These are phyloP conservation scores for Prolemur simus DNA, from an alignment of 2,113 vertebrate species.

Conservation along the genomic window DNA sequence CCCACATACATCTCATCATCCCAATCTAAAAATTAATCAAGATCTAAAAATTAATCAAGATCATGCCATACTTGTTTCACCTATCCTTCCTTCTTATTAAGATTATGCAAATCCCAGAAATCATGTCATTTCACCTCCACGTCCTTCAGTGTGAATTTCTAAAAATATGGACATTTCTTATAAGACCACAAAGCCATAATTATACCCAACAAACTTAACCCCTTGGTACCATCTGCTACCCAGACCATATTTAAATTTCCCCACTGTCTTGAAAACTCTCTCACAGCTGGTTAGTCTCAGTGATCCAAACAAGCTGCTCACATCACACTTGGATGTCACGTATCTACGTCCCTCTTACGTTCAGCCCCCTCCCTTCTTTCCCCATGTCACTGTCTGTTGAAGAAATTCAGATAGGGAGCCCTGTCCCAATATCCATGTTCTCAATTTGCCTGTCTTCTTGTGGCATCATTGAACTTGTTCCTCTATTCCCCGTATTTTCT, in stretches of 20 bases:
- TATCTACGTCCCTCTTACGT: not conserved
- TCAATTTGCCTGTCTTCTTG: not conserved
- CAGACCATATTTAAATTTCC: not conserved
- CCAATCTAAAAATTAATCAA: not conserved
- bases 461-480: conserved; percentile 9
- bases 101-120: conserved; percentile 4
- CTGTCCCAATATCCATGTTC: not conserved
- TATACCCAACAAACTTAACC: not conserved
- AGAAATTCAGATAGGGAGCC: not conserved
- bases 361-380: not conserved
- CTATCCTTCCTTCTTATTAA: not conserved
- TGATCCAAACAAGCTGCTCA: not conserved
- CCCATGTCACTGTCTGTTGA: not conserved
- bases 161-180: conserved; percentile 20
- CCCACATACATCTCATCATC: not conserved
- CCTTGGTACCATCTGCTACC: not conserved
- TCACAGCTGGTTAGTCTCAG: not conserved
- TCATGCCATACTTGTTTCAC: not conserved
- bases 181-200: not conserved
- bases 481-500: not conserved
- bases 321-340: not conserved
- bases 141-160: not conserved
- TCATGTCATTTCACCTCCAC: not conserved
- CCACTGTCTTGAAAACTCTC: conserved; percentile 8
- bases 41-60: not conserved